Base-by-base conservation (phyloP, 2,888 invertebrate species). In the Sinhomidia bicolor region DNA sequence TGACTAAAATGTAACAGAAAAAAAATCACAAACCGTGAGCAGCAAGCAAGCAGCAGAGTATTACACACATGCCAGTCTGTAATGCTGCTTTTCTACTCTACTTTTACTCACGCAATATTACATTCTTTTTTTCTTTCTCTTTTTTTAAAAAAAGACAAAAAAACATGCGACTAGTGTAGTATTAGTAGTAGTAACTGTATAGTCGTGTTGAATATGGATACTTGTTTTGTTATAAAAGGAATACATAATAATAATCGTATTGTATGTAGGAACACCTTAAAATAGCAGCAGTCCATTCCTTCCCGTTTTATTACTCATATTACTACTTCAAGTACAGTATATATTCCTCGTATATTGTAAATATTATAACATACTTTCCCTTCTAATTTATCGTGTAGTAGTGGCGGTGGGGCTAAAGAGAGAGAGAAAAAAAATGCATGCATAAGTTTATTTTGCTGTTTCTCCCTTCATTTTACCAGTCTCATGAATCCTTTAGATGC, bases 401-500 rank as follows among this genome's bases (percentile, higher is more conserved):
- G 62, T 78, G 29, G 17, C 44, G 71, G 6, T 41, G 20, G 36
- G 0, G 36, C 12, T 1, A 14, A 17, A 26, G 26, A 74, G 74
- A 41, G 23, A 44, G 20, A 74, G 74, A 76, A 20, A 76, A 51
- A 57, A 60, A 79, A 84, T 74, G 84, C 74, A 84, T 76, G 74
- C 84, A 76, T 54, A 74, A 74, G 84, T 84, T 65, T 65, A 65
- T 41, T 65, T 81, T 44, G 1, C 47, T 44, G 1, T 29, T 60
- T 32, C 44, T 10, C 84, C 51, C 32, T 84, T 71, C 29, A 47
- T 41, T 81, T 81, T 81, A 65, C 20, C 68, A 76, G 76, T 74
- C 84, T 86, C 87, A 87, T 87, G 87, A 87, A 87, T 81, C 81
- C 87, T 87, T 87, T 87, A 87, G 44, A 74, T 74, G 41, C 41